phyloP scores from a whole-genome alignment of 2,797 vertebrate genomes.

The Taenioides sp. region DNA sequence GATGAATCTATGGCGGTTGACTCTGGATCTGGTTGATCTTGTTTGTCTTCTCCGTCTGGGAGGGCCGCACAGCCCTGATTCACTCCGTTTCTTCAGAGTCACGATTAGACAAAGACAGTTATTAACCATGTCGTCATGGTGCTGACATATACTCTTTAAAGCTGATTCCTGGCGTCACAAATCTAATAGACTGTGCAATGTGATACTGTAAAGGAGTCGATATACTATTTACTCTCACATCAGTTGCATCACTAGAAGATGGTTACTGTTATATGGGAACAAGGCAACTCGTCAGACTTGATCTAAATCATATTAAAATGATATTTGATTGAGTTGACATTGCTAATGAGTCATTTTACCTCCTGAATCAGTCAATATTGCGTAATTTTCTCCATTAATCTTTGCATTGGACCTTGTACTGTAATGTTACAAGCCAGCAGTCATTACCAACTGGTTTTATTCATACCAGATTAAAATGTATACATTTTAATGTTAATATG shows the following conservation, averaged over 20 bases:
- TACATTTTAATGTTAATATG: background rate
- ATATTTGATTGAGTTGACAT: background rate
- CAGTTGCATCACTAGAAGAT: background rate
- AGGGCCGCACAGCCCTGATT: background rate
- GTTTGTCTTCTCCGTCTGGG: constrained; percentile 43
- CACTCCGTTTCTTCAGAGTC: background rate
- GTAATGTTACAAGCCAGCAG: background rate
- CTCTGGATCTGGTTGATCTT: constrained; percentile 44
- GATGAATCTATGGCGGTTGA: background rate
- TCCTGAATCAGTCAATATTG: background rate
- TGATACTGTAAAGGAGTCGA: background rate
- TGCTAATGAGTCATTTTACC: no score
- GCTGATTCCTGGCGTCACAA: background rate
- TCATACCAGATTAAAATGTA: background rate
- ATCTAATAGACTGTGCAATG: background rate
- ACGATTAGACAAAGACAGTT: constrained; percentile 11
- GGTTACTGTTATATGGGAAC: constrained; percentile 11
- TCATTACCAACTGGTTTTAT: background rate
- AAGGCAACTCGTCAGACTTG: constrained; percentile 29
- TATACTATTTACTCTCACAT: background rate
- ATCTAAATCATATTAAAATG: background rate
- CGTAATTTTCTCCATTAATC: background rate
- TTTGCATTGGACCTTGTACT: background rate
- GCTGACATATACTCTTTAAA: constrained; percentile 14
- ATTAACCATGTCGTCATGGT: background rate